These are phyloP conservation scores for Timema cristinae DNA, from an alignment of 2,888 invertebrate genomes.

Conservation along the genomic window DNA sequence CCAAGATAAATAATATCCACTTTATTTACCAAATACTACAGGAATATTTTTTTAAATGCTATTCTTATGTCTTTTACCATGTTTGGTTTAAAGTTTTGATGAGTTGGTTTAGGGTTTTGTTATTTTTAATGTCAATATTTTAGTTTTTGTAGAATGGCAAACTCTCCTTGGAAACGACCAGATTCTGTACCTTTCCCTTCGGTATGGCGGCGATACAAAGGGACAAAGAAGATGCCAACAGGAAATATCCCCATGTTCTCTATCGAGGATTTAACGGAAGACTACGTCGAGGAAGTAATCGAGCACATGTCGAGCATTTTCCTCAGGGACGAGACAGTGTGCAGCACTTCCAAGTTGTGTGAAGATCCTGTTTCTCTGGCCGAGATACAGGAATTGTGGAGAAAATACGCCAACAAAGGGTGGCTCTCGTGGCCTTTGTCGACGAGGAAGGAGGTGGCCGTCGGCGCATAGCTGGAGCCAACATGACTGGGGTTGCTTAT, in stretches of 20 bases:
- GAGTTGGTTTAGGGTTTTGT: too few relatives aligned
- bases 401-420: constrained; percentile 37
- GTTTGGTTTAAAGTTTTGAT: too few relatives aligned
- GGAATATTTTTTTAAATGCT: too few relatives aligned
- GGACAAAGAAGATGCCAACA: constrained; percentile 34
- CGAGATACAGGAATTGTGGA: constrained; percentile 39
- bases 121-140: too few relatives aligned
- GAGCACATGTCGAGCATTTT: constrained; percentile 47
- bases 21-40: too few relatives aligned
- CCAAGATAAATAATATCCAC: too few relatives aligned
- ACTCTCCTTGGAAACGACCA: constrained; percentile 44
- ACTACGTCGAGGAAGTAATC: constrained; percentile 45
- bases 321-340: constrained; percentile 39
- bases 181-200: constrained; percentile 44
- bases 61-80: too few relatives aligned
- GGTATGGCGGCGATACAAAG: constrained; percentile 48
- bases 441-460: constrained; percentile 1
- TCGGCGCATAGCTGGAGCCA: constrained; percentile 19
- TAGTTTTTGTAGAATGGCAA: background rate
- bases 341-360: constrained; percentile 26
- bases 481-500: constrained; percentile 7
- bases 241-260: constrained; percentile 45
- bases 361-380: constrained; percentile 35
- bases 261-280: constrained; percentile 51
- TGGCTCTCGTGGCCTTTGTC: constrained; percentile 37